Evolutionary conservation across 2,797 vertebrate genomes (phyloP).

Genomic region (Cuculus canorus): DNA sequence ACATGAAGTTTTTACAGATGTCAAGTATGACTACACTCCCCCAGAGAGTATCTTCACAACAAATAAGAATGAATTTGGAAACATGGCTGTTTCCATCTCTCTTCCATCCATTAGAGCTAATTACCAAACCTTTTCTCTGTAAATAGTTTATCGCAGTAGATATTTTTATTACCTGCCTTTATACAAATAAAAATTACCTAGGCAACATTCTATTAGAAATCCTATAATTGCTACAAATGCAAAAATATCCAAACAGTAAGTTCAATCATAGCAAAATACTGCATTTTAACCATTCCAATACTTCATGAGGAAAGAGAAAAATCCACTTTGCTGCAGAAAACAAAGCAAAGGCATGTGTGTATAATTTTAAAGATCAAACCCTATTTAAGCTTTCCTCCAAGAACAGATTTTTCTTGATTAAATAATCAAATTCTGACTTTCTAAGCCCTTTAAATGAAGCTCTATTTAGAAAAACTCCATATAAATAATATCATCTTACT

Average conservation of each 20-base stretch:
- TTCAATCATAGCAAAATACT: neutral
- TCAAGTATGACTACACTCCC: neutral
- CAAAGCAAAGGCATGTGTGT: neutral
- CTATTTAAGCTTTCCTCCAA: neutral
- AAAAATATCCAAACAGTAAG: neutral
- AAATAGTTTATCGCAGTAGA: neutral
- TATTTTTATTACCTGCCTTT: neutral
- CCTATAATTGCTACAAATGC: neutral
- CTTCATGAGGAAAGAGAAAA: neutral
- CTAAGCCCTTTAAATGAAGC: neutral
- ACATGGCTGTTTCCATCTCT: neutral
- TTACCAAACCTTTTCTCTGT: neutral
- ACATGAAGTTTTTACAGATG: slow-evolving; percentile 15
- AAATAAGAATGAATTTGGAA: slow-evolving; percentile 9
- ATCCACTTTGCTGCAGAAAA: neutral
- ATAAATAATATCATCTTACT: neutral
- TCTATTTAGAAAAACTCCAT: neutral
- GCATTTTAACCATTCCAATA: neutral
- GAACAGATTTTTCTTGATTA: neutral
- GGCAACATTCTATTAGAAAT: neutral
- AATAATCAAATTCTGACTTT: neutral
- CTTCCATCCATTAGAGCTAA: neutral
- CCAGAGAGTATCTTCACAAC: neutral
- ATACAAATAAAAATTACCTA: neutral
- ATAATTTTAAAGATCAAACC: neutral